A percentile compares a stretch with the other conserved stretches of the same genome.
Conservation (phyloP, 2,888 invertebrate genomes). For the Drosophila colorata region DNA sequence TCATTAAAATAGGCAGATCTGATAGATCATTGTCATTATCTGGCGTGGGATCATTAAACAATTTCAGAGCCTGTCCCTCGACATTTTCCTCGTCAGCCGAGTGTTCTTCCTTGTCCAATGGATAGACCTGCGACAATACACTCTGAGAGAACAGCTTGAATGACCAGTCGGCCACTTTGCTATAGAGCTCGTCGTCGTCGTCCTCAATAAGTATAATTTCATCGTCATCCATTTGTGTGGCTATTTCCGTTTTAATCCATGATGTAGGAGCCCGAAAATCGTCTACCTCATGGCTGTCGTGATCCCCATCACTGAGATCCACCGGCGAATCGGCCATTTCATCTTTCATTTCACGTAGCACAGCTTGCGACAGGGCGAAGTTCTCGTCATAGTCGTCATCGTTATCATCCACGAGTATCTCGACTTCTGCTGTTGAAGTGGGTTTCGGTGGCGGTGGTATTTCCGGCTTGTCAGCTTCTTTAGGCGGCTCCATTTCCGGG, state of each 20-base stretch:
- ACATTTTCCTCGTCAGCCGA: slow-evolving; percentile 7
- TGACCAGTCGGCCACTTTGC: slow-evolving; percentile 78
- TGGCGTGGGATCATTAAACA: slow-evolving; percentile 2
- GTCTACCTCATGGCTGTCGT: slow-evolving; percentile 27
- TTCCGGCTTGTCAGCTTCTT: background rate
- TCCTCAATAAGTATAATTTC: slow-evolving; percentile 67
- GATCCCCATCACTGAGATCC: slow-evolving; percentile 25
- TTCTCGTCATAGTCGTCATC: slow-evolving; percentile 69
- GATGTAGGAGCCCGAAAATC: slow-evolving; percentile 12
- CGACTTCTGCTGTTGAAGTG: background rate
- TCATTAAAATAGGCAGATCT: background rate
- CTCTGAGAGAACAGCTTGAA: slow-evolving; percentile 75
- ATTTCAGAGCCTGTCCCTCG: slow-evolving; percentile 5
- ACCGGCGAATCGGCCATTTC: slow-evolving; percentile 61
- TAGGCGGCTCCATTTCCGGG: background rate
- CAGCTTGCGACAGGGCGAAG: slow-evolving; percentile 75
- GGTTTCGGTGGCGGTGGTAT: slow-evolving; percentile 5
- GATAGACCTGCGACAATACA: slow-evolving; percentile 76
- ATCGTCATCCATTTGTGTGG: slow-evolving; percentile 38
- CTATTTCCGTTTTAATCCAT: slow-evolving; percentile 22
- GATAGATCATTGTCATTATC: background rate
- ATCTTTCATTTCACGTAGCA: slow-evolving; percentile 78
- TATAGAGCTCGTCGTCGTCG: slow-evolving; percentile 73
- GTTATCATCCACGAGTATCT: background rate
- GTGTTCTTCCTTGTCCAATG: slow-evolving; percentile 37